Evolutionary conservation across 2,797 vertebrate species (phyloP).

Genomic region (Rhinoraja longicauda): DNA sequence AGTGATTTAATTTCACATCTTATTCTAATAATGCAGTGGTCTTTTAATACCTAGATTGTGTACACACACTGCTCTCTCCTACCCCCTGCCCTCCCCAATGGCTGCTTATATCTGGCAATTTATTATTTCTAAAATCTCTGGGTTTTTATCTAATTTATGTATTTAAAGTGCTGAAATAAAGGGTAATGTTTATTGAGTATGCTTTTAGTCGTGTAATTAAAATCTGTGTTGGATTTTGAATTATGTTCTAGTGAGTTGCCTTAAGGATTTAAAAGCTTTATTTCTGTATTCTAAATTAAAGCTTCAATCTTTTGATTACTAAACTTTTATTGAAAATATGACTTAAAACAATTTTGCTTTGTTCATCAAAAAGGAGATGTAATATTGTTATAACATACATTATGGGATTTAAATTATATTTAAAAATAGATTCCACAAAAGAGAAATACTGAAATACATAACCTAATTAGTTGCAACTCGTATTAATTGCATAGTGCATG

Average conservation of each 20-base stretch:
- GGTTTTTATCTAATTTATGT: neutral
- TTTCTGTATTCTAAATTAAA: neutral
- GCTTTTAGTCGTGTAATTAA: neutral
- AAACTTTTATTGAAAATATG: neutral
- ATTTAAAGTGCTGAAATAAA: neutral
- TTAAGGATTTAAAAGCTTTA: neutral
- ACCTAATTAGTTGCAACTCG: slow-evolving; percentile 26
- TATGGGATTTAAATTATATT: neutral
- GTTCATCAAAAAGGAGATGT: neutral
- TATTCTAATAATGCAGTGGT: too few relatives aligned
- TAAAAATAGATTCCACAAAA: slow-evolving; percentile 24
- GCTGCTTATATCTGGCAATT: too few relatives aligned
- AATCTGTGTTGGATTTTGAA: neutral
- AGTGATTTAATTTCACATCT: too few relatives aligned
- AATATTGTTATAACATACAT: neutral
- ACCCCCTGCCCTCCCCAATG: too few relatives aligned
- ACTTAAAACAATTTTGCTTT: neutral
- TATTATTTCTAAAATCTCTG: neutral
- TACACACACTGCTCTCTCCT: too few relatives aligned
- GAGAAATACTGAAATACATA: slow-evolving; percentile 32
- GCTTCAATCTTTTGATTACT: neutral
- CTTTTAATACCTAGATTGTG: too few relatives aligned
- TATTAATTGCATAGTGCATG: slow-evolving; percentile 32
- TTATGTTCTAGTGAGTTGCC: neutral
- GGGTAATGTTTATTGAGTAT: neutral